phyloP scores from a whole-genome alignment of 2,797 vertebrate species.

The Sardinella longiceps region DNA sequence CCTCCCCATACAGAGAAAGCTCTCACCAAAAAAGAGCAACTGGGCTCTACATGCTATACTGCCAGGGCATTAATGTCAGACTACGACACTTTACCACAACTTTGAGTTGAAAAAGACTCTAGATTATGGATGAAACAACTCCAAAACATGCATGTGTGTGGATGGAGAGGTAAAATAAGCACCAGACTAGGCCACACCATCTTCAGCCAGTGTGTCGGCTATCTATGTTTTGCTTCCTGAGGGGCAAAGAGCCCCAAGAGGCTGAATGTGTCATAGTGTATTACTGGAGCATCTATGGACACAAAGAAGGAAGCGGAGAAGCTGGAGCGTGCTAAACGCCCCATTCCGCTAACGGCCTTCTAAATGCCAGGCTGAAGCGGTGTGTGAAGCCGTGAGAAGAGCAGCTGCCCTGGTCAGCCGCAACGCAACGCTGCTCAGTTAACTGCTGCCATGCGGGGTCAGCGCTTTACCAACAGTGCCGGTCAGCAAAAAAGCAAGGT shows the following conservation, averaged over 20 bases:
- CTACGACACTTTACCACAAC: neutral
- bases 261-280: neutral
- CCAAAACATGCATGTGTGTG: neutral
- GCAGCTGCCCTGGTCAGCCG: slow-evolving; percentile 5
- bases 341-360: neutral
- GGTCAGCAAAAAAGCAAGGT: neutral
- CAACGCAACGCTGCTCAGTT: neutral
- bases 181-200: neutral
- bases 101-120: neutral
- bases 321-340: neutral
- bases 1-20: neutral
- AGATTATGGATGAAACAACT: neutral
- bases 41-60: neutral
- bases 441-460: neutral
- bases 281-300: neutral
- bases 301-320: neutral
- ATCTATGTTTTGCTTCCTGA: neutral
- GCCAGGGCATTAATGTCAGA: neutral
- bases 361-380: neutral
- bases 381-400: neutral
- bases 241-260: neutral
- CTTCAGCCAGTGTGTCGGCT: neutral
- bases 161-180: neutral
- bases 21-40: neutral
- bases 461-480: neutral